Base-by-base conservation (phyloP, 2,797 vertebrate species). In the Lerista edwardsae region DNA sequence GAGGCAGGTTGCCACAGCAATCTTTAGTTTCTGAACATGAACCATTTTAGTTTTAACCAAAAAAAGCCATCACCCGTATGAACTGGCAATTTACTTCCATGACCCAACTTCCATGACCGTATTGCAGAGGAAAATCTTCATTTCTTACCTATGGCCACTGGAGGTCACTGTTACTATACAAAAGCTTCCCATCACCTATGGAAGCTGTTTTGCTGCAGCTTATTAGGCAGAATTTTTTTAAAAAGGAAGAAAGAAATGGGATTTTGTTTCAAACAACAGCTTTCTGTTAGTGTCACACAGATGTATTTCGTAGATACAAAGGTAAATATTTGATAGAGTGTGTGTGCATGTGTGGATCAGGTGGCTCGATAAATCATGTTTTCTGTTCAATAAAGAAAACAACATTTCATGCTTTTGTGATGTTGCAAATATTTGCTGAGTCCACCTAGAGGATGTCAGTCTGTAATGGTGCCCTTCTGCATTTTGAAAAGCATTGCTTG, bases 311-410 rank as follows among this genome's bases (percentile, higher is more conserved):
- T 80, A 82, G 78, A 88, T 87, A 94, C 78, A 87, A 93, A 94
- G 90, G 94, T 79, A 96, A 95, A 95, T 94, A 94, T 95, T 93
- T 95, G 93, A 93, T 80, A 93, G 93, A 94, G 59, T 61, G 57
- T 21, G 57, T 23, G 21, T 21, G 5, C 94, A 84, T 83, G 82
- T 79, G 76, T 93, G 91, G 86, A 89, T 90, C 93, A 94, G 90
- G 78, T 81, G 85, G 87, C 92, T 94, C 91, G 84, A 87, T 94
- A 94, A 94, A 95, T 93, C 87, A 85, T 92, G 85, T 88, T 90
- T 86, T 90, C 90, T 94, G 88, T 91, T 91, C 90, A 92, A 85
- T 89, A 93, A 92, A 90, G 80, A 93, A 91, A 94, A 91, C 90
- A 91, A 67, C 87, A 88, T 82, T 93, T 95, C 90, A 75, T 86